Evolutionary conservation across 2,888 invertebrate genomes (phyloP).

Genomic region (Nemotelus pantherinus): DNA sequence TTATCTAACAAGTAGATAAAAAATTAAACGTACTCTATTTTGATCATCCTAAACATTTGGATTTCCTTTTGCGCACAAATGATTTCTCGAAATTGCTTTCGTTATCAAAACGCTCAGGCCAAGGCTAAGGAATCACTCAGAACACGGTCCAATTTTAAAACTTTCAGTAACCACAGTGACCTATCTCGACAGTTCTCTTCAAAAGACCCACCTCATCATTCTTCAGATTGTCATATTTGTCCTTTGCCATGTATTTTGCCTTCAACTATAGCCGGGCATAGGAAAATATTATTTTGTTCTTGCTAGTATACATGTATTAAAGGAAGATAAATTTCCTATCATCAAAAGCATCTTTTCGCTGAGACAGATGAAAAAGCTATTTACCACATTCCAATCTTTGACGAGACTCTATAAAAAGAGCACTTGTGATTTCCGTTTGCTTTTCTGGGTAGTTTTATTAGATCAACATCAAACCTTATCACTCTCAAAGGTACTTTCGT

Average conservation of each 20-base stretch:
- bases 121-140: no score
- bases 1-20: no score
- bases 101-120: no score
- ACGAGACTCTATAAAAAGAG: slow-evolving; percentile 26
- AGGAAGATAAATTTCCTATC: slow-evolving; percentile 30
- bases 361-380: slow-evolving; percentile 27
- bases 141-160: no score
- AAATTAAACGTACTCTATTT: no score
- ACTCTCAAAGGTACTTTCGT: slow-evolving; percentile 16
- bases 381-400: slow-evolving; percentile 8
- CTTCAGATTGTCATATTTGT: slow-evolving; percentile 20
- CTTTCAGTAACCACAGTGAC: no score
- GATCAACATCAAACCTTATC: slow-evolving; percentile 35
- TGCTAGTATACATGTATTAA: slow-evolving; percentile 19
- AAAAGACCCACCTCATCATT: not conserved
- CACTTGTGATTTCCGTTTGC: slow-evolving; percentile 35
- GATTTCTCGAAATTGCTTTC: no score
- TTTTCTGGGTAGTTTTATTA: slow-evolving; percentile 36
- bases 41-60: no score
- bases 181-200: no score
- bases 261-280: not conserved
- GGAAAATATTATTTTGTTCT: slow-evolving; percentile 24
- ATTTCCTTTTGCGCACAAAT: no score
- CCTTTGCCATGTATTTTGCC: slow-evolving; percentile 27
- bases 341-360: slow-evolving; percentile 30